Evolutionary conservation across 2,797 vertebrate genomes (phyloP), one percentile per base, ranked within the genome.

Genomic region (Hipposideros larvatus): DNA sequence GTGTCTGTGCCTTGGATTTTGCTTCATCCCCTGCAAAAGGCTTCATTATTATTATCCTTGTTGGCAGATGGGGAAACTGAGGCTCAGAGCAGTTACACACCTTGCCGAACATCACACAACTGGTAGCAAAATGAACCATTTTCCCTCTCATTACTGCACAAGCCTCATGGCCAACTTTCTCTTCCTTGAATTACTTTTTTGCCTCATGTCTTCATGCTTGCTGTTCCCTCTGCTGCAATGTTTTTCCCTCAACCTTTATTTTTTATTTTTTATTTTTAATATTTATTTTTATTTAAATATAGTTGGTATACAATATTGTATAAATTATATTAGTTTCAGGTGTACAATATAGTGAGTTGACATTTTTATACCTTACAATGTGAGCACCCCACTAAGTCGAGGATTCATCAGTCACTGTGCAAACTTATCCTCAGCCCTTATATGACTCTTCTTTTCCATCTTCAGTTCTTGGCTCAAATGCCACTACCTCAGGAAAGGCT

Each of bases 91-190:
- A 5, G 53, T 46, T 18, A 11, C 0, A 0, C 3, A 2, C 0
- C 34, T 77, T 31, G 43, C 84, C 71, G 77, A 16, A 14, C 0
- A 13, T 4, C 34, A 1, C 19, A 4, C 5, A 15, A 16, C 55
- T 37, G 37, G n/a, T 1, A 13, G 37, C 0, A 5, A 53, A 51
- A 9, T 1, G 28, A 53, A 37, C n/a, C 41, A 2, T 48, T 48
- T 41, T 1, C 5, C 7, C 2, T 5, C 61, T 82, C 8, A 1
- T 26, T 11, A 15, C 21, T 26, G 11, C 5, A 2, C n/a, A 8
- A 28, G 28, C 7, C 0, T 41, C 13, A 19, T 0, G 5, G 51
- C 18, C 43, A 21, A 8, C 31, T 43, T 43, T 18, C 59, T 59
- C 19, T 46, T 65, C 78, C 43, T 5, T 41, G 24, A 84, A 48